A percentile compares a stretch with the other conserved stretches of the same genome.
phyloP scores from a whole-genome alignment of 1,140 invertebrate genomes.

The Cydia strobilella region DNA sequence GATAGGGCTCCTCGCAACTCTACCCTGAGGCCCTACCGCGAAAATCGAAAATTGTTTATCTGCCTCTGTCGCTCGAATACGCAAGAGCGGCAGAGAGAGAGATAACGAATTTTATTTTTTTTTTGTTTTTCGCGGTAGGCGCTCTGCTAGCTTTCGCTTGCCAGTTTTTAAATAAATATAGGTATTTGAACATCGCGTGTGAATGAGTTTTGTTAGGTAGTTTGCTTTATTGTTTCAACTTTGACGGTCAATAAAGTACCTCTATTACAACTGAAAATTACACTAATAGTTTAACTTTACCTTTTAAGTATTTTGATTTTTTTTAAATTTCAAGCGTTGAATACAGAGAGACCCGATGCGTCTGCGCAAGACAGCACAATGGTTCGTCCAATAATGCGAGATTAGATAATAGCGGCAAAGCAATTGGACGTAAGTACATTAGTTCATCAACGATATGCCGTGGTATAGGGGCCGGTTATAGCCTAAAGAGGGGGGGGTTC shows the following conservation, averaged over 20 bases:
- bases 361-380: constrained; percentile 12
- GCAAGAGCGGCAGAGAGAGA: too few species aligned
- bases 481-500: background rate
- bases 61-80: background rate
- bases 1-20: background rate
- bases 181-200: background rate
- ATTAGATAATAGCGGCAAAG: constrained; percentile 15
- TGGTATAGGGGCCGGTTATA: background rate
- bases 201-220: background rate
- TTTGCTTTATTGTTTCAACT: background rate
- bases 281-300: too few species aligned
- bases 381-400: constrained; percentile 9
- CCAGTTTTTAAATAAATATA: too few species aligned
- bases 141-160: too few species aligned
- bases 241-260: too few species aligned
- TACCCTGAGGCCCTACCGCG: background rate
- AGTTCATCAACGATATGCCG: background rate
- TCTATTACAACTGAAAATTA: too few species aligned
- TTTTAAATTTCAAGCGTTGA: background rate
- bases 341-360: background rate
- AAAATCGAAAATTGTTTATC: background rate
- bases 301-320: too few species aligned
- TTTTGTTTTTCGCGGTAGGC: background rate
- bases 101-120: too few species aligned
- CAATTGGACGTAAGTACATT: constrained; percentile 7